A percentile compares a stretch with the other conserved stretches of the same genome.
Evolutionary conservation across 2,797 vertebrate species (phyloP).

Genomic region (Phoxinus dragarum): DNA sequence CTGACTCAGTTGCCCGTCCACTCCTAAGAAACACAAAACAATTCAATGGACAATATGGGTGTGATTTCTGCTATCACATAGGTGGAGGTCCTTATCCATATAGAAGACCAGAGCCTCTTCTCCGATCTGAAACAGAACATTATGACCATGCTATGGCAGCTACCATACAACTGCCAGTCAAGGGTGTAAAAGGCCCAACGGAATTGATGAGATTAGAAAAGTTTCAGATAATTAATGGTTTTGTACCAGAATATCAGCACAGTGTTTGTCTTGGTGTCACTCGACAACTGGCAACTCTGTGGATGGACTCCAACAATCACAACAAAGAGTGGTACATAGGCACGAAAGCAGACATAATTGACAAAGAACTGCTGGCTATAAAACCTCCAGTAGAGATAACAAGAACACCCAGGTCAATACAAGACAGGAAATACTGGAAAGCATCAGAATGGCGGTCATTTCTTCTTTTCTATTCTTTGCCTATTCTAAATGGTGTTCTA

Average conservation of each 20-base stretch:
- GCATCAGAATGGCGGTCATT: slow-evolving; percentile 53
- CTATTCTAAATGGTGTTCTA: slow-evolving; percentile 46
- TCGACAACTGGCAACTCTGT: slow-evolving; percentile 25
- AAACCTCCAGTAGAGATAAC: slow-evolving; percentile 46
- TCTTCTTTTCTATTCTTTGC: slow-evolving; percentile 32
- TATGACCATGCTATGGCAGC: slow-evolving; percentile 32
- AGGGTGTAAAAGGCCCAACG: slow-evolving; percentile 35
- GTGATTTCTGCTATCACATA: slow-evolving; percentile 44
- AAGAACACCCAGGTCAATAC: slow-evolving; percentile 40
- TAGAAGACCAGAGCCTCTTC: slow-evolving; percentile 25
- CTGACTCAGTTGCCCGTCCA: slow-evolving; percentile 43
- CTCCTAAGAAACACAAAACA: slow-evolving; percentile 16
- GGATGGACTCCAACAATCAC: slow-evolving; percentile 30
- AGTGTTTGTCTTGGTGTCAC: slow-evolving; percentile 7
- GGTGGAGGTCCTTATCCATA: slow-evolving; percentile 43
- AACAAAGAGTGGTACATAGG: slow-evolving; percentile 37
- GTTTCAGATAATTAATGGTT: slow-evolving; percentile 42
- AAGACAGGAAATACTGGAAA: slow-evolving; percentile 54
- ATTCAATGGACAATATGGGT: slow-evolving; percentile 36
- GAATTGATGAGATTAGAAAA: slow-evolving; percentile 36
- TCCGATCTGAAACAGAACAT: slow-evolving; percentile 22
- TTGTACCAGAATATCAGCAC: slow-evolving; percentile 24
- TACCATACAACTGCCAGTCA: slow-evolving; percentile 33
- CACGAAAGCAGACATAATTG: slow-evolving; percentile 11
- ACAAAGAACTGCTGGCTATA: slow-evolving; percentile 26